Percentiles rank a stretch among this genome's conserved stretches.
Evolutionary conservation across 2,113 vertebrate genomes (phyloP).

Genomic region (Sakesphorus luctuosus): DNA sequence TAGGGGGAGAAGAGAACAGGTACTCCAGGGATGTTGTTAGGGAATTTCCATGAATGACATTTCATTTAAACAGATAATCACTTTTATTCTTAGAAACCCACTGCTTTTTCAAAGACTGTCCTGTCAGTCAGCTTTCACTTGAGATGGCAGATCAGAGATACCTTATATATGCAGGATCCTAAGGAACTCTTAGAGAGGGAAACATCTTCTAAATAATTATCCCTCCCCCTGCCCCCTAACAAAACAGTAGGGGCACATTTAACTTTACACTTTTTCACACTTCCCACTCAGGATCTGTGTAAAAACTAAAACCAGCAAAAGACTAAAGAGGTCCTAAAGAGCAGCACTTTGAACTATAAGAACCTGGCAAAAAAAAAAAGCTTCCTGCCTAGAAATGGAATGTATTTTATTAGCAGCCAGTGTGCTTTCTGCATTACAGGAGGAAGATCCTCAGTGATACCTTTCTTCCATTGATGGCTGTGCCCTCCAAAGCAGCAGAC

Average conservation of each 20-base stretch:
- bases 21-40: background rate
- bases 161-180: background rate
- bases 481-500: background rate
- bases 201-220: background rate
- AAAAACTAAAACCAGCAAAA: background rate
- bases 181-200: background rate
- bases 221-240: rapidly evolving
- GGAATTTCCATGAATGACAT: background rate
- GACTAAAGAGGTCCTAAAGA: background rate
- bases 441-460: background rate
- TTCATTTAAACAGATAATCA: background rate
- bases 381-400: background rate
- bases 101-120: background rate
- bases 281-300: background rate
- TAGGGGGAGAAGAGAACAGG: background rate
- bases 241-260: background rate
- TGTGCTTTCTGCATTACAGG: background rate
- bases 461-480: background rate
- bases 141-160: background rate
- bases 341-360: background rate
- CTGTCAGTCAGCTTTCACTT: background rate
- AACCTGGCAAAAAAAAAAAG: background rate
- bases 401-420: background rate
- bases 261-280: background rate
- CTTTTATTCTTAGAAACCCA: background rate